These are phyloP conservation scores for Polypedilum pembai DNA, from an alignment of 1,140 invertebrate genomes.

Conservation along the genomic window DNA sequence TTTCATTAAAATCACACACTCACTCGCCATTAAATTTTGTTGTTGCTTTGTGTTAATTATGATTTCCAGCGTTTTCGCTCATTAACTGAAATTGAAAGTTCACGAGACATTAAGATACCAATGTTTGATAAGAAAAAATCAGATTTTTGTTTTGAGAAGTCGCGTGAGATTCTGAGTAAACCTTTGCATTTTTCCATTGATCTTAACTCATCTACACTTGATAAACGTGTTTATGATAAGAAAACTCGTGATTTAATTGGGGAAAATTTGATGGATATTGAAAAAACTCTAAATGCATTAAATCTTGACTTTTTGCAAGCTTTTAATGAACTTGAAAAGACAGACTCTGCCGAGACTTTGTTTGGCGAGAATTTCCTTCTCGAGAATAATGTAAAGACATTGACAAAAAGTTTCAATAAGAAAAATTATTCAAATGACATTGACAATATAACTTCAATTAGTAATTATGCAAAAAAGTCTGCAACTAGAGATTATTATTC, in stretches of 20 bases:
- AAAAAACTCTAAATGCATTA: conserved; percentile 41
- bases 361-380: conserved; percentile 31
- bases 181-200: conserved; percentile 41
- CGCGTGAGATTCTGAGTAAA: conserved; percentile 56
- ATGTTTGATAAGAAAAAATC: conserved; percentile 65
- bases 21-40: neutral
- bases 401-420: neutral
- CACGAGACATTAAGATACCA: conserved; percentile 48
- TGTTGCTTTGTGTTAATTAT: conserved; percentile 19
- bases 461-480: conserved; percentile 11
- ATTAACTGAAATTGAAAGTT: conserved; percentile 39
- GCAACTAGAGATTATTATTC: conserved; percentile 22
- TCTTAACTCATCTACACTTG: neutral
- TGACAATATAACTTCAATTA: conserved; percentile 20
- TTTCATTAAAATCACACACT: neutral
- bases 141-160: conserved; percentile 65
- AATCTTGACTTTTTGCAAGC: conserved; percentile 44
- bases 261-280: conserved; percentile 43
- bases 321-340: conserved; percentile 43
- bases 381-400: conserved; percentile 5
- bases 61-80: conserved; percentile 50
- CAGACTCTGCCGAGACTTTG: conserved; percentile 42
- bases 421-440: neutral
- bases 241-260: conserved; percentile 36
- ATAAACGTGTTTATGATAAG: neutral